phyloP scores from a whole-genome alignment of 2,888 invertebrate species.

The Apodemia duryi region DNA sequence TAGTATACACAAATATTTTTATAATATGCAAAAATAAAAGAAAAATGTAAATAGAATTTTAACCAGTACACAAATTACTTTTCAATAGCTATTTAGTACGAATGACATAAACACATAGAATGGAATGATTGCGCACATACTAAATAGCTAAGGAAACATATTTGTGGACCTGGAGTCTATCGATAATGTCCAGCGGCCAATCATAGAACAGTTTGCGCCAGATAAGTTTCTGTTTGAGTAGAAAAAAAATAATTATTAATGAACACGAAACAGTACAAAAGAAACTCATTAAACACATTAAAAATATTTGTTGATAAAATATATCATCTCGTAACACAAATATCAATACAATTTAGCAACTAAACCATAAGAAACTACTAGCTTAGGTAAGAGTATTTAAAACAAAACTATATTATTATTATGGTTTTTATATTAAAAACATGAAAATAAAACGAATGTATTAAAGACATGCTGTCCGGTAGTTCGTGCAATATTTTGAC shows the following conservation, averaged over 20 bases:
- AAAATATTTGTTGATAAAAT: slow-evolving; percentile 16
- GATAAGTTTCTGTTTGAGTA: slow-evolving; percentile 41
- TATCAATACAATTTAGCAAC: slow-evolving; percentile 29
- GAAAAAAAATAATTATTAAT: slow-evolving; percentile 34
- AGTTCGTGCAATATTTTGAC: no score
- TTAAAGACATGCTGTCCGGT: no score
- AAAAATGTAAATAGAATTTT: slow-evolving; percentile 19
- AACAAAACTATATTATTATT: background rate
- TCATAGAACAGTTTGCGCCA: slow-evolving; percentile 45
- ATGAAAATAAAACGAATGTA: no score
- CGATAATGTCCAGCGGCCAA: slow-evolving; percentile 45
- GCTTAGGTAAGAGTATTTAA: slow-evolving; percentile 23
- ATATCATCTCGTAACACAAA: slow-evolving; percentile 17
- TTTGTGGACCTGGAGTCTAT: slow-evolving; percentile 47
- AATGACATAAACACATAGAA: slow-evolving; percentile 37
- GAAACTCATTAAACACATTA: slow-evolving; percentile 11
- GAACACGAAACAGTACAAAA: slow-evolving; percentile 24
- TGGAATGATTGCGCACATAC: slow-evolving; percentile 44
- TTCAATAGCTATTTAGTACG: slow-evolving; percentile 50
- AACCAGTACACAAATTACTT: slow-evolving; percentile 44
- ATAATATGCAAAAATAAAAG: slow-evolving; percentile 4
- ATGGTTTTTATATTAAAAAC: no score
- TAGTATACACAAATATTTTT: slow-evolving; percentile 11
- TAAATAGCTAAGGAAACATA: slow-evolving; percentile 48
- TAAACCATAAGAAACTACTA: slow-evolving; percentile 31